A percentile compares a stretch with the other conserved stretches of the same genome.
phyloP scores from a whole-genome alignment of 2,113 vertebrate genomes.

The Delphinus delphis region DNA sequence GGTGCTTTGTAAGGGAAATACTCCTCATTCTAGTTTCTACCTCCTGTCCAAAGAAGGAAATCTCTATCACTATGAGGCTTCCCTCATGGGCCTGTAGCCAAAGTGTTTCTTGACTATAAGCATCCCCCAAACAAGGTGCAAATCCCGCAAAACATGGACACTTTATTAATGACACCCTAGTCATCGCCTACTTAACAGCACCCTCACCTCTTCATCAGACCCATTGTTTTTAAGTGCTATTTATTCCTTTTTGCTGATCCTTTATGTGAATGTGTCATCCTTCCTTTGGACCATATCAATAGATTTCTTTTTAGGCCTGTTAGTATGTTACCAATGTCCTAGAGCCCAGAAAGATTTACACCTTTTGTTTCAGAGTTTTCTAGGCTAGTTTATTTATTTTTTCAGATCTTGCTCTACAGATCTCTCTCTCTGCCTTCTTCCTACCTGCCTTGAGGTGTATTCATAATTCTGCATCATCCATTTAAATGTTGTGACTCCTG shows the following conservation, averaged over 20 bases:
- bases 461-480: not conserved
- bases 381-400: not conserved
- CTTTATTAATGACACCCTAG: not conserved
- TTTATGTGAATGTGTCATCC: not conserved
- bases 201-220: not conserved
- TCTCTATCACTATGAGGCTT: not conserved
- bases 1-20: not conserved
- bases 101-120: not conserved
- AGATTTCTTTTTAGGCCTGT: not conserved
- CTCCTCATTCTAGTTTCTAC: not conserved
- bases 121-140: not conserved
- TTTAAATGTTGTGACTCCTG: not conserved
- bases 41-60: not conserved
- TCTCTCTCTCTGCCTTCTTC: not conserved
- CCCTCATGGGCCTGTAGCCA: not conserved
- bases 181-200: not conserved
- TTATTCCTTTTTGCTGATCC: not conserved
- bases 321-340: not conserved
- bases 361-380: not conserved
- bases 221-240: not conserved
- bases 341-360: not conserved
- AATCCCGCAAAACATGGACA: not conserved
- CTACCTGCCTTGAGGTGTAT: not conserved
- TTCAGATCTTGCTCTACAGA: not conserved
- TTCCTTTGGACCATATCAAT: not conserved